phyloP scores from a whole-genome alignment of 2,113 vertebrate species.

The Thymallus thymallus region DNA sequence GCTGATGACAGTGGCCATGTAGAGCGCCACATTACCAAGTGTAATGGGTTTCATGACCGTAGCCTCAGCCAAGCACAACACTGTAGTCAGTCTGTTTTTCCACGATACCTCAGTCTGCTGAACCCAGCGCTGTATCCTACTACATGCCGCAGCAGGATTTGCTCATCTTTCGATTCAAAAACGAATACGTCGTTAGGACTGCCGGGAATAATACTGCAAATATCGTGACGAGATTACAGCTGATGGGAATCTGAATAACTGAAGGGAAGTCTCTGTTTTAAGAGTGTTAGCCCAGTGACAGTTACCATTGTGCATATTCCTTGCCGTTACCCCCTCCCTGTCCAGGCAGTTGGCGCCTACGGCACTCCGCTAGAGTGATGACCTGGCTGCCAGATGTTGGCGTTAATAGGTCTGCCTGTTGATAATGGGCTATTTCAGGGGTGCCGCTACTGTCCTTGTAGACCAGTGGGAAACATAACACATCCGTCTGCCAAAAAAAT shows the following conservation, averaged over 20 bases:
- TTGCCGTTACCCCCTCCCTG: slow-evolving; percentile 10
- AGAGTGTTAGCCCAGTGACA: neutral
- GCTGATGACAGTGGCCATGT: slow-evolving; percentile 27
- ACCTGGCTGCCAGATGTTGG: slow-evolving; percentile 52
- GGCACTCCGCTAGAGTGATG: slow-evolving; percentile 32
- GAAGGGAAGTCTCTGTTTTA: slow-evolving; percentile 18
- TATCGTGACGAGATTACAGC: slow-evolving; percentile 22
- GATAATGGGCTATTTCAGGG: slow-evolving; percentile 49
- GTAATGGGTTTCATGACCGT: neutral
- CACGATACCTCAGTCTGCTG: slow-evolving; percentile 7
- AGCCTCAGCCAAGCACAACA: neutral
- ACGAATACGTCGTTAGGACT: neutral
- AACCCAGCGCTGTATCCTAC: neutral
- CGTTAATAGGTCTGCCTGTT: slow-evolving; percentile 44
- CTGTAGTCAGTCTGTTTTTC: slow-evolving; percentile 19
- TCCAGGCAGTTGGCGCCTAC: neutral
- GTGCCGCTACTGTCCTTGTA: slow-evolving; percentile 40
- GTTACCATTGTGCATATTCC: neutral
- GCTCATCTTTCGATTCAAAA: slow-evolving; percentile 16
- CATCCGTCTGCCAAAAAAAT: slow-evolving; percentile 42
- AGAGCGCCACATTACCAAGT: slow-evolving; percentile 2
- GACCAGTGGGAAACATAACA: slow-evolving; percentile 34
- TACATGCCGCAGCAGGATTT: neutral
- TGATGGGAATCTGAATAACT: slow-evolving; percentile 44
- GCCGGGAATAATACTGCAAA: slow-evolving; percentile 23